Conservation (phyloP, 2,888 invertebrate species). For the Spicauda simplicius region DNA sequence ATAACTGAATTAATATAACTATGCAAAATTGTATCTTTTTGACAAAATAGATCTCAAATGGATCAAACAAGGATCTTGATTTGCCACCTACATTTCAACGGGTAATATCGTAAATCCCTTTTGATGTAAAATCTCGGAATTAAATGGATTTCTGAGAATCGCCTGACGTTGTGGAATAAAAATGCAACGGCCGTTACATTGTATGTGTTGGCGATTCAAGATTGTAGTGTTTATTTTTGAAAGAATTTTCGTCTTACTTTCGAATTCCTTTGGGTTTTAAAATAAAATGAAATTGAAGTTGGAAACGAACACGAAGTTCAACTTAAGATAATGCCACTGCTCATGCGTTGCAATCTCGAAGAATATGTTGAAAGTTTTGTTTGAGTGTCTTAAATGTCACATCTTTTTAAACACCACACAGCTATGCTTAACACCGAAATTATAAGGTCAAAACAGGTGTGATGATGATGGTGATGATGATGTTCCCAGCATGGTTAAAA, state of each 20-base stretch:
- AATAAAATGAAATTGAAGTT: too few species aligned
- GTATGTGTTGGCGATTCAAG: not conserved
- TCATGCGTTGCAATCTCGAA: too few species aligned
- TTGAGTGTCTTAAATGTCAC: too few species aligned
- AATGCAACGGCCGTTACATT: conserved; percentile 9
- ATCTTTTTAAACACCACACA: too few species aligned
- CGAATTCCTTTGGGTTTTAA: not conserved
- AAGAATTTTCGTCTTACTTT: not conserved
- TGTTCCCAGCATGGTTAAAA: too few species aligned
- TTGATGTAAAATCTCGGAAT: not conserved
- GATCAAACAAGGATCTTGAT: not conserved
- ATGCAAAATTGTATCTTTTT: not conserved
- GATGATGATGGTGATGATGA: too few species aligned
- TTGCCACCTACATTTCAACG: not conserved
- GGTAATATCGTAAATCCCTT: not conserved
- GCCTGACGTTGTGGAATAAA: conserved; percentile 1
- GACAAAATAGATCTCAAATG: not conserved
- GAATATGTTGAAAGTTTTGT: too few species aligned
- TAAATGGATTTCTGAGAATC: not conserved
- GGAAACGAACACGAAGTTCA: too few species aligned
- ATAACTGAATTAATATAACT: not conserved
- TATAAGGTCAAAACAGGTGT: too few species aligned
- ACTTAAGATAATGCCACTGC: too few species aligned
- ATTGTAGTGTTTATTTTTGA: not conserved
- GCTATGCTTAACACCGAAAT: too few species aligned